Conservation (phyloP, 2,888 invertebrate genomes). For the Julus scanicus region DNA sequence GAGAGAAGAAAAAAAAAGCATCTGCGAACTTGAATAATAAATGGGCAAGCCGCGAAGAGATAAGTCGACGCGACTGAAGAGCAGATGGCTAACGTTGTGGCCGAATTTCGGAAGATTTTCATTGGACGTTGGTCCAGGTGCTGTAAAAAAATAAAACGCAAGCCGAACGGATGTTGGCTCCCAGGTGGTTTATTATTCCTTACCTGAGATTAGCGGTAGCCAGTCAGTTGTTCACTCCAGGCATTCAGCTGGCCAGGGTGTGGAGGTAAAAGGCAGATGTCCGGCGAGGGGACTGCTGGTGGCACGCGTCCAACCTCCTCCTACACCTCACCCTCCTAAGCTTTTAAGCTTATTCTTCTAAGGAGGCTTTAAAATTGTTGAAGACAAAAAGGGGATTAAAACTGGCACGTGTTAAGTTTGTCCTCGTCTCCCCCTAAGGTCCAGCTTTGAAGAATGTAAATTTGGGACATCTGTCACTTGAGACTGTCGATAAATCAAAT, state of each 20-base stretch:
- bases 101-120: not conserved
- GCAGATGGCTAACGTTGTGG: not conserved
- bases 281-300: not conserved
- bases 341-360: too few relatives aligned
- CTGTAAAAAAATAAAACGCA: not conserved
- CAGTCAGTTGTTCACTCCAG: not conserved
- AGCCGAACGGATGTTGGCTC: not conserved
- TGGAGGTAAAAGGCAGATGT: conserved; percentile 34
- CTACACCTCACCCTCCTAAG: not conserved
- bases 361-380: not conserved
- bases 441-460: too few relatives aligned
- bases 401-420: too few relatives aligned
- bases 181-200: not conserved
- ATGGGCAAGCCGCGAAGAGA: not conserved
- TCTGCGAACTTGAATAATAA: not conserved
- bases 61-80: not conserved
- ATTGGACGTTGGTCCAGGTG: not conserved
- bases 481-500: too few relatives aligned
- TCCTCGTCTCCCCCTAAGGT: too few relatives aligned
- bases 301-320: not conserved
- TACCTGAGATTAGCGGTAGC: not conserved
- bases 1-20: not conserved
- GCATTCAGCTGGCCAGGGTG: not conserved
- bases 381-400: not conserved
- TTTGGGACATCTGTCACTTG: too few relatives aligned